These are phyloP conservation scores for Agrochola macilenta DNA, from an alignment of 2,888 invertebrate genomes.

Conservation along the genomic window DNA sequence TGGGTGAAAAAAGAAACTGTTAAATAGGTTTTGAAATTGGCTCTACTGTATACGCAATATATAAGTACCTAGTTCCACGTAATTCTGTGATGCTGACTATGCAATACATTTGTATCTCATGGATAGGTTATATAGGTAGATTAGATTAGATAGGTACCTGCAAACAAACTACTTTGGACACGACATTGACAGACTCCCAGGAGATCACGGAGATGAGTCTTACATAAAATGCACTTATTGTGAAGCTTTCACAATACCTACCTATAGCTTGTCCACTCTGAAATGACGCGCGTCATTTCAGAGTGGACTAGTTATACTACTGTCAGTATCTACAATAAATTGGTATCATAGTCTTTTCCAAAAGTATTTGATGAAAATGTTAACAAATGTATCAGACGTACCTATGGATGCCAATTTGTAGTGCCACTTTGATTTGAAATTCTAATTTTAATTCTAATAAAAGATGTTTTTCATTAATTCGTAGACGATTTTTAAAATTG, in stretches of 20 bases:
- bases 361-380: not conserved
- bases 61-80: not conserved
- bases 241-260: not conserved
- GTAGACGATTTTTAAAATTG: too few relatives aligned
- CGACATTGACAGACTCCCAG: not conserved
- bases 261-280: too few relatives aligned
- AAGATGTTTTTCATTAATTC: not conserved
- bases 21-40: not conserved
- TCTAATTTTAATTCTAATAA: not conserved
- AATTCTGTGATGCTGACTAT: too few relatives aligned
- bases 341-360: not conserved
- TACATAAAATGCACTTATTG: not conserved
- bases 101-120: not conserved
- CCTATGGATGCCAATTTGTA: not conserved
- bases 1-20: not conserved
- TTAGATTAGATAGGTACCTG: not conserved
- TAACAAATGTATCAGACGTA: not conserved
- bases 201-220: not conserved
- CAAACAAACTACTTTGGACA: not conserved
- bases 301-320: too few relatives aligned
- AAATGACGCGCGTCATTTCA: too few relatives aligned
- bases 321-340: not conserved
- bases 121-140: too few relatives aligned
- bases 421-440: not conserved
- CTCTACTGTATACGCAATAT: not conserved